Base-by-base conservation (phyloP, 2,113 vertebrate genomes). In the Ameiurus melas region DNA sequence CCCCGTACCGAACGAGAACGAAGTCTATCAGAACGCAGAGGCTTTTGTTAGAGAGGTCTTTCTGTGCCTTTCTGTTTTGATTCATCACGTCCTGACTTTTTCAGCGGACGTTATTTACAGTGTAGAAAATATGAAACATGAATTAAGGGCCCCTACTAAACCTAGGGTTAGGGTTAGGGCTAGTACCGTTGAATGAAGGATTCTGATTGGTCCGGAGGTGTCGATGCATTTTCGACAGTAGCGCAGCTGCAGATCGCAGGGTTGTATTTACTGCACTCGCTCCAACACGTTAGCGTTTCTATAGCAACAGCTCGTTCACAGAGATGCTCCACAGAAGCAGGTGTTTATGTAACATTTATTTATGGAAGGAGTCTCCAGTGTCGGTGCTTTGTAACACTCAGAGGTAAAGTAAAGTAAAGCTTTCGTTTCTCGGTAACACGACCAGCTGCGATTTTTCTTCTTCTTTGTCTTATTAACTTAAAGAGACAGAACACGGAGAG, bases 21-120 rank as follows among this genome's bases (percentile, higher is more conserved):
- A 36, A 90, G 84, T 86, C 82, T 20, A 53, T 79, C 85, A 83
- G 83, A 70, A 79, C 14, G 20, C 68, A n/a, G 77, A 79, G 53
- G 84, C n/a, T 88, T 47, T 85, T 85, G 84, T 83, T 68, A 64
- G 22, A 87, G 80, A 60, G n/a, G 27, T 64, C 60, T 71, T 36
- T 22, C 47, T 90, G 84, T 51, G 68, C n/a, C 43, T 47, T 6
- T 47, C 43, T 47, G 43, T 47, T 47, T 47, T 47, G 39, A 73
- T 20, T 43, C 20, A 58, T 22, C 60, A 55, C 70, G 20, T 30
- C 39, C 47, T 66, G 62, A 58, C 51, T 47, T 57, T 77, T 77
- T 25, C 7, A 47, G 39, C 39, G 2, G 19, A 22, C 2, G 30
- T 43, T 43, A 25, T 47, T 47, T 75, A 47, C 4, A 4, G 39